Conservation (phyloP, 2,797 vertebrate genomes). For the Glossophaga mutica region DNA sequence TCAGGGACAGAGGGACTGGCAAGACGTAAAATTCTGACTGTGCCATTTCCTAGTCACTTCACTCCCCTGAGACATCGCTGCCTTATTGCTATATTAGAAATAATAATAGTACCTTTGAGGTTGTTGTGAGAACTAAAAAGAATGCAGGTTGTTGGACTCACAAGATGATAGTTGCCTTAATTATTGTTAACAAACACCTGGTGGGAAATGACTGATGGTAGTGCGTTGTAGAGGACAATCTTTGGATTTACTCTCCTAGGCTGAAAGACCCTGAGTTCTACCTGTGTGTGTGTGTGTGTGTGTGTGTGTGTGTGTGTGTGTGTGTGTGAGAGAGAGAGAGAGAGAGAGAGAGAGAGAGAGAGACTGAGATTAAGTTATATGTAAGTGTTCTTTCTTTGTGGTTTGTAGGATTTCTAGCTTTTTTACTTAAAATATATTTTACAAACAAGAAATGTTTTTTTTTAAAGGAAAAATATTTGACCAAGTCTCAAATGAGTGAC, state of each 20-base stretch:
- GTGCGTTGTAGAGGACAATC: background rate
- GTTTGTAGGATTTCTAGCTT: background rate
- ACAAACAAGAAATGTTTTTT: background rate
- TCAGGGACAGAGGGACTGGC: background rate
- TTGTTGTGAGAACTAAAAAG: background rate
- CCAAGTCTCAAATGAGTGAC: background rate
- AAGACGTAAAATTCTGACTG: background rate
- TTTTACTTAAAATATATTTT: constrained; percentile 33
- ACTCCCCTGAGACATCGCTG: background rate
- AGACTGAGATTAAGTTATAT: background rate
- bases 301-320: too few relatives aligned
- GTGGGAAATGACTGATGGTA: background rate
- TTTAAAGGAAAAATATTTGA: background rate
- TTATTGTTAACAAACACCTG: background rate
- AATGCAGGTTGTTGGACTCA: background rate
- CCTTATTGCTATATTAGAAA: background rate
- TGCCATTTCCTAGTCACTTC: background rate
- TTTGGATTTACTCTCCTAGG: background rate
- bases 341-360: background rate
- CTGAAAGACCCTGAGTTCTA: background rate
- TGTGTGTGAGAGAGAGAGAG: too few relatives aligned
- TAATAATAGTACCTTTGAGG: background rate
- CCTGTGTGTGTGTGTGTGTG: background rate
- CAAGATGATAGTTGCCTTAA: background rate
- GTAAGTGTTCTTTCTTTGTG: background rate